Percentiles rank a stretch among this genome's conserved stretches.
These are phyloP conservation scores for Eulemur rufifrons DNA, from an alignment of 2,113 vertebrate genomes.

Conservation along the genomic window DNA sequence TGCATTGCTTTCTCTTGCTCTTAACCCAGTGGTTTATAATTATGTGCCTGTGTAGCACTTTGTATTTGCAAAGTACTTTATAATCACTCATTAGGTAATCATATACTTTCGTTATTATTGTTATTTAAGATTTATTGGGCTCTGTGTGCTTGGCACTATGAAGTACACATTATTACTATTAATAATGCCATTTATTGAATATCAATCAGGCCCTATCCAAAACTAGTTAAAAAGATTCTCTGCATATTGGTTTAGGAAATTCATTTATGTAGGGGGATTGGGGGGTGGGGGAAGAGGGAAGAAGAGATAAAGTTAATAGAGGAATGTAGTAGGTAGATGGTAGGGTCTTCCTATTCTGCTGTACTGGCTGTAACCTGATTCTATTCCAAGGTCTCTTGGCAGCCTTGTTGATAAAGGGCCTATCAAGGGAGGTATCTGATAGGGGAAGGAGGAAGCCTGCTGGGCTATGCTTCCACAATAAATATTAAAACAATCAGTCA, in stretches of 20 bases:
- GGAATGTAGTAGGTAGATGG: background rate
- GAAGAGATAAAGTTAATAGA: background rate
- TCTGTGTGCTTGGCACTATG: slow-evolving; percentile 44
- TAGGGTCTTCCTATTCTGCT: background rate
- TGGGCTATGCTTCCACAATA: slow-evolving; percentile 45
- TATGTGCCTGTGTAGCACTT: slow-evolving; percentile 30
- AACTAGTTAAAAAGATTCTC: slow-evolving; percentile 23
- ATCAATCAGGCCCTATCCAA: slow-evolving; percentile 10
- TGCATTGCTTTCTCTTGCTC: background rate
- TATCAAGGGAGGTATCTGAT: slow-evolving; percentile 17
- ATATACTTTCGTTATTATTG: slow-evolving; percentile 55
- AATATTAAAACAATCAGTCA: slow-evolving; percentile 64
- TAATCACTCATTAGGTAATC: slow-evolving; percentile 68
- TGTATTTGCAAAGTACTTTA: slow-evolving; percentile 48
- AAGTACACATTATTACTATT: slow-evolving; percentile 46
- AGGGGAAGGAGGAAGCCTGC: slow-evolving; percentile 44
- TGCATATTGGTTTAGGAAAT: slow-evolving; percentile 36
- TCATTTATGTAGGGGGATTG: background rate
- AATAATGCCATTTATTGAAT: slow-evolving; percentile 53
- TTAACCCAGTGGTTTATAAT: slow-evolving; percentile 40
- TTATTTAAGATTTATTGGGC: slow-evolving; percentile 66
- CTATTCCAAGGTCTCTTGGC: background rate
- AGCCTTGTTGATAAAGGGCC: slow-evolving; percentile 22
- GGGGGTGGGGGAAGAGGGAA: background rate
- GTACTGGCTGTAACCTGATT: background rate